These are phyloP conservation scores for Helicoverpa zea DNA, from an alignment of 1,140 invertebrate species.

Conservation along the genomic window DNA sequence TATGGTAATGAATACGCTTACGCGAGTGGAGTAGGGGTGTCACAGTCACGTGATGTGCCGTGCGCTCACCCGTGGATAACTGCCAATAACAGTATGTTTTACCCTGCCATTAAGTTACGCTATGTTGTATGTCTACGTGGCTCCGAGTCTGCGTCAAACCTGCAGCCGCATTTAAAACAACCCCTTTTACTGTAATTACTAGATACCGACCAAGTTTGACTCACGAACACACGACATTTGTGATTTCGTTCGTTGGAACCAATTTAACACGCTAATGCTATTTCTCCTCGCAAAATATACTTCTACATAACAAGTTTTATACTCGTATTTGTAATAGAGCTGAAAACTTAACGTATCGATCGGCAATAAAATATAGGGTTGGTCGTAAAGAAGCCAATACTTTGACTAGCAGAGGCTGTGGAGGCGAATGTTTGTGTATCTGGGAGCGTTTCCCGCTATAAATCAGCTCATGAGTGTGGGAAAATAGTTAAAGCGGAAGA, in stretches of 20 bases:
- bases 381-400: slow-evolving; percentile 66
- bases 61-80: slow-evolving; percentile 70
- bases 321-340: slow-evolving; percentile 51
- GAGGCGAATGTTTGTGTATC: slow-evolving; percentile 60
- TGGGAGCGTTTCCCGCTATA: slow-evolving; percentile 67
- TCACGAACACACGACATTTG: slow-evolving; percentile 45
- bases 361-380: slow-evolving; percentile 66
- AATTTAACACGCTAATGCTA: slow-evolving; percentile 38
- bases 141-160: slow-evolving; percentile 58
- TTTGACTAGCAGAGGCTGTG: slow-evolving; percentile 59
- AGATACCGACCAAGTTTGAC: slow-evolving; percentile 46
- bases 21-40: slow-evolving; percentile 48
- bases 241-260: slow-evolving; percentile 42
- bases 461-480: slow-evolving; percentile 68
- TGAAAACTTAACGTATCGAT: slow-evolving; percentile 62
- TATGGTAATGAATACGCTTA: slow-evolving; percentile 48
- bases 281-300: slow-evolving; percentile 27
- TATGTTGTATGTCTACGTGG: slow-evolving; percentile 51
- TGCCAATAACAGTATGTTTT: slow-evolving; percentile 70
- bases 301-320: slow-evolving; percentile 38
- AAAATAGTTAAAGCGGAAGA: slow-evolving; percentile 66
- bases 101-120: slow-evolving; percentile 65
- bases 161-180: slow-evolving; percentile 67
- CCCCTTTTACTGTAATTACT: slow-evolving; percentile 70
- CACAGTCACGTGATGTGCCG: slow-evolving; percentile 66